Conservation (phyloP, 2,113 vertebrate genomes). For the Dermatemys mawii region DNA sequence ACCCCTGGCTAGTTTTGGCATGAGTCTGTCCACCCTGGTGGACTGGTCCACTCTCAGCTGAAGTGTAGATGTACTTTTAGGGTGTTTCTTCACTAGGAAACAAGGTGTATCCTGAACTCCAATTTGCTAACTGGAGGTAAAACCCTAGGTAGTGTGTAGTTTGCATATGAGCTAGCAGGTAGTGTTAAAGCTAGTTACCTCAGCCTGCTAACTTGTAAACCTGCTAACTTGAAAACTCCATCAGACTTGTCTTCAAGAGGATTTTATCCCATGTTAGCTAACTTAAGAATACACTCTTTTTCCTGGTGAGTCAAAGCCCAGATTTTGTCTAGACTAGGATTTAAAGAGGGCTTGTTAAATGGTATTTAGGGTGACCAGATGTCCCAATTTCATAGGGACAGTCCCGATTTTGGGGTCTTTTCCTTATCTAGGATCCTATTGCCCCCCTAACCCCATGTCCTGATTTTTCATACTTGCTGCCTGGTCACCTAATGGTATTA, state of each 20-base stretch:
- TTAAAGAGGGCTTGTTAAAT: background rate
- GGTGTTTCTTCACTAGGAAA: background rate
- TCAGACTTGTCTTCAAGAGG: background rate
- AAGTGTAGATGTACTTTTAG: background rate
- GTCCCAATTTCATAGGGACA: too few species aligned
- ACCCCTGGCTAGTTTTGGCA: background rate
- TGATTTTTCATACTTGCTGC: too few species aligned
- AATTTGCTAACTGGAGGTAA: background rate
- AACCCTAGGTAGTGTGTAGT: background rate
- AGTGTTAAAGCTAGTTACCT: background rate
- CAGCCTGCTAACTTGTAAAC: background rate
- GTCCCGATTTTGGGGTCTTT: too few species aligned
- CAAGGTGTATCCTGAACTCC: background rate
- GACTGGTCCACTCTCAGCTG: background rate
- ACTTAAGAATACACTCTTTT: background rate
- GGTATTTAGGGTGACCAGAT: too few species aligned
- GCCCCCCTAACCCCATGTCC: too few species aligned
- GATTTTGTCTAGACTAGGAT: background rate
- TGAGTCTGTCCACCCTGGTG: background rate
- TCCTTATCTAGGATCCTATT: too few species aligned
- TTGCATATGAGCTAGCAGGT: background rate
- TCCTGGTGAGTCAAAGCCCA: background rate
- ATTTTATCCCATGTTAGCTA: background rate
- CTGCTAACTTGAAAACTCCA: too few species aligned
- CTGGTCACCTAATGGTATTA: too few species aligned